Evolutionary conservation across 2,113 vertebrate genomes (phyloP).

Genomic region (Sinocyclocheilus grahami): DNA sequence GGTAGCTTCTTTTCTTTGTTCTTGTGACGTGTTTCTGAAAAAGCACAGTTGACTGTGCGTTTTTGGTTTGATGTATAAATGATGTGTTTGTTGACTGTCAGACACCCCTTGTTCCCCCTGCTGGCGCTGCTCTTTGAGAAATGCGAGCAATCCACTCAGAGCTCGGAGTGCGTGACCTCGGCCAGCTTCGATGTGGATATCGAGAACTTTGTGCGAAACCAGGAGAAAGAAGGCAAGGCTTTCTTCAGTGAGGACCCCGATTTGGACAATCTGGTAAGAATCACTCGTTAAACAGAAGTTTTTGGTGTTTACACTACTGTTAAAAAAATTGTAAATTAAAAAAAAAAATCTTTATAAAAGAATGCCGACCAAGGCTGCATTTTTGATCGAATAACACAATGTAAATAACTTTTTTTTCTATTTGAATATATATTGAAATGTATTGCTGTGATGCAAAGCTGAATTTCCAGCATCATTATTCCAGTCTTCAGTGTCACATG

Average conservation of each 20-base stretch:
- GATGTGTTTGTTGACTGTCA: slow-evolving; percentile 61
- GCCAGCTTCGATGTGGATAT: slow-evolving; percentile 98
- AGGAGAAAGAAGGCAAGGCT: slow-evolving; percentile 95
- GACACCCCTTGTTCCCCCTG: slow-evolving; percentile 93
- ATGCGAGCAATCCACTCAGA: slow-evolving; percentile 95
- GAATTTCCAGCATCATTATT: neutral
- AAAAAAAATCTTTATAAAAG: neutral
- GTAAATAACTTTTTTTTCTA: neutral
- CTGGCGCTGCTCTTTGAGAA: slow-evolving; percentile 96
- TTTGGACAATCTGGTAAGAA: slow-evolving; percentile 92
- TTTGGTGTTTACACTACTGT: neutral
- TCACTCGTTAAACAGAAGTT: neutral
- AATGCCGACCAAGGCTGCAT: neutral
- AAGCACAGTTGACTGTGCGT: neutral
- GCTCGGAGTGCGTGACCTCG: slow-evolving; percentile 95
- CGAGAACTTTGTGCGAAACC: slow-evolving; percentile 94
- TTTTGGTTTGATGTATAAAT: slow-evolving; percentile 7
- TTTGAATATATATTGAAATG: neutral
- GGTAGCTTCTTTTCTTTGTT: slow-evolving; percentile 3
- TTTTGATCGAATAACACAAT: neutral
- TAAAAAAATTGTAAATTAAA: too few species aligned
- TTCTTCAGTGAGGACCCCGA: slow-evolving; percentile 98
- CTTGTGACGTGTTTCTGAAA: neutral
- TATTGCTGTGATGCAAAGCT: neutral
- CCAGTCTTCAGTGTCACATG: neutral